Evolutionary conservation across 2,888 invertebrate genomes (phyloP), one percentile per base, ranked within the genome.

Genomic region (Graphium colonna): DNA sequence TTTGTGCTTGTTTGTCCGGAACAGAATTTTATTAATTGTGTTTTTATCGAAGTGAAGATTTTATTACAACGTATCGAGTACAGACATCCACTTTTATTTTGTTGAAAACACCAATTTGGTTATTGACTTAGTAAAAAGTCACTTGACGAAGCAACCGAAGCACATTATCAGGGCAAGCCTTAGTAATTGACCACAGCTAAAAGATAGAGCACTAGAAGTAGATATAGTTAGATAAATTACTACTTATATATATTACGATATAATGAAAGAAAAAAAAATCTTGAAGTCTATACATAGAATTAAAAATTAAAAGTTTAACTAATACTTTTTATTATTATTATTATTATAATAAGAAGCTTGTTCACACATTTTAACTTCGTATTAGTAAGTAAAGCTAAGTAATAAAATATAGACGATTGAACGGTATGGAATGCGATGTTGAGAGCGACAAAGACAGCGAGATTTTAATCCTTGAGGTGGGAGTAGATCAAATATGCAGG

Each of bases 321-420:
- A 86, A 84, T 86, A 86, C 84, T 85, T 88, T 86, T 87, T 85
- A 87, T 86, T 86, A 86, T 80, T 62, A 80, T 82, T 73, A 81
- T 48, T 47, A 52, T 46, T 31, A 31, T 74, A 77, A 72, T 89
- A 89, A 87, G 84, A 85, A 69, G 89, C 89, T 89, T 89, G 86
- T 88, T 89, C 89, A 88, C 87, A 86, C 85, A 79, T 88, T 88
- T 88, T 87, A 87, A 83, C 87, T 87, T 88, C 83, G 78, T 88
- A 88, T 79, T 82, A 83, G 77, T 79, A 83, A 82, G 77, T 82
- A 86, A 73, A 69, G 69, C 60, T 86, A 85, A 85, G 79, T 82
- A 69, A 75, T 75, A 64, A 60, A 69, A 59, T 69, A 68, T 70
- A 70, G 66, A 69, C 62, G 74, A 75, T 77, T 71, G 64, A 68